Base-by-base conservation (phyloP, 2,888 invertebrate species). In the Axea sp. region DNA sequence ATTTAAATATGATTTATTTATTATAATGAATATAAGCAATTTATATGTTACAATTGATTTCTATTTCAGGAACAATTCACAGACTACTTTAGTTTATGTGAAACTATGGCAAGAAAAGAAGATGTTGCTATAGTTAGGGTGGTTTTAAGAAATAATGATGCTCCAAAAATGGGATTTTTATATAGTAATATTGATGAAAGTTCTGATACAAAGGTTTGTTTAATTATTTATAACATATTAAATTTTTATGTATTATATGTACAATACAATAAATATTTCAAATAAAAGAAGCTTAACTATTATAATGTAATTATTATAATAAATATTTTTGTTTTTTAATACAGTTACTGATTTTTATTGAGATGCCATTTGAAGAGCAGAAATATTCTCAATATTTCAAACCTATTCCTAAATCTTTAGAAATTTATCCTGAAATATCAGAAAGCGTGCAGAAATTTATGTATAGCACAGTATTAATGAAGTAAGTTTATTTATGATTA, bases 301-400 rank as follows among this genome's bases (percentile, higher is more conserved):
- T n/a, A n/a, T n/a, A n/a, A n/a, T n/a, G n/a, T n/a, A n/a, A n/a
- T n/a, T n/a, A n/a, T n/a, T n/a, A n/a, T n/a, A n/a, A n/a, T n/a
- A n/a, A n/a, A n/a, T n/a, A n/a, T n/a, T n/a, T n/a, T n/a, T n/a
- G n/a, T n/a, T n/a, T 31, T 47, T 12, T 24, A 12, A 14, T 53
- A 0, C 9, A 57, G 64, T 17, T 7, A 1, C 55, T 53, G 1
- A n/a, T 53, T 35, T 65, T 65, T 2, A 45, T 65, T 9, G 65
- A 65, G 2, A 53, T 22, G 12, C 65, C 65, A 5, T 65, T 35
- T 22, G 53, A 65, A 19, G 65, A 65, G 12, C 53, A 65, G 4
- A 7, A 2, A n/a, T 35, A 28, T 24, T 49, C 60, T 12, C 60
- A 49, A 19, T 31, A 39, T 7, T 62, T 62, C 11, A 28, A 30